phyloP scores from a whole-genome alignment of 1,140 invertebrate genomes.

The Odontomachus brunneus region DNA sequence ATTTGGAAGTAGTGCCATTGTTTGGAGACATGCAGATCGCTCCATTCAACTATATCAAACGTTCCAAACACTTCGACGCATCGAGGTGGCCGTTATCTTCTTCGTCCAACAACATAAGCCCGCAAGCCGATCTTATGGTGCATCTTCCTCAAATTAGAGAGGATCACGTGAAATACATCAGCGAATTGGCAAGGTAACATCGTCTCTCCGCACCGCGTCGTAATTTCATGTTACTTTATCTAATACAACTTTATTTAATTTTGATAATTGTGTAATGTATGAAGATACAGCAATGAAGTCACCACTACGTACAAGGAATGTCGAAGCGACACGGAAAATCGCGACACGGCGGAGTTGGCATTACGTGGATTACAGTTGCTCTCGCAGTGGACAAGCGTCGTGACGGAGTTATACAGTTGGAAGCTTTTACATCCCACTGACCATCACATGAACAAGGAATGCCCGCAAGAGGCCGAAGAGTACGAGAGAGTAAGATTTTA shows the following conservation, averaged over 20 bases:
- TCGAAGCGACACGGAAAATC: conserved; percentile 96
- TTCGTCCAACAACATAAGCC: conserved; percentile 91
- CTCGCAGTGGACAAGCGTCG: conserved; percentile 98
- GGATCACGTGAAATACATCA: conserved; percentile 99
- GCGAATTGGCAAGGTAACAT: conserved; percentile 95
- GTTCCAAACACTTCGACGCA: conserved; percentile 98
- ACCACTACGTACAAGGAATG: conserved; percentile 97
- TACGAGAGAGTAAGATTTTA: conserved; percentile 94
- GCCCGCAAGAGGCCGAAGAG: conserved; percentile 98
- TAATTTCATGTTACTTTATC: neutral
- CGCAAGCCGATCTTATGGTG: conserved; percentile 98
- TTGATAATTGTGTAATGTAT: neutral
- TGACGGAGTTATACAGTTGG: conserved; percentile 99
- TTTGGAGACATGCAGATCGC: conserved; percentile 99
- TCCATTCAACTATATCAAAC: conserved; percentile 99
- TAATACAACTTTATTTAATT: conserved; percentile 6
- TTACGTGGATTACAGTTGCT: conserved; percentile 96
- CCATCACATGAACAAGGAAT: conserved; percentile 97
- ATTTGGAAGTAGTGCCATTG: conserved; percentile 98
- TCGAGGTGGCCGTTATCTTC: conserved; percentile 96
- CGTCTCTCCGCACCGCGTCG: neutral
- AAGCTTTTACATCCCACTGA: conserved; percentile 99
- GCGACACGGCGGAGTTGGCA: conserved; percentile 96
- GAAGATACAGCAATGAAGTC: conserved; percentile 86
- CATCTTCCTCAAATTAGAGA: conserved; percentile 97